Conservation (phyloP, 2,797 vertebrate genomes). For the Luscinia megarhynchos region DNA sequence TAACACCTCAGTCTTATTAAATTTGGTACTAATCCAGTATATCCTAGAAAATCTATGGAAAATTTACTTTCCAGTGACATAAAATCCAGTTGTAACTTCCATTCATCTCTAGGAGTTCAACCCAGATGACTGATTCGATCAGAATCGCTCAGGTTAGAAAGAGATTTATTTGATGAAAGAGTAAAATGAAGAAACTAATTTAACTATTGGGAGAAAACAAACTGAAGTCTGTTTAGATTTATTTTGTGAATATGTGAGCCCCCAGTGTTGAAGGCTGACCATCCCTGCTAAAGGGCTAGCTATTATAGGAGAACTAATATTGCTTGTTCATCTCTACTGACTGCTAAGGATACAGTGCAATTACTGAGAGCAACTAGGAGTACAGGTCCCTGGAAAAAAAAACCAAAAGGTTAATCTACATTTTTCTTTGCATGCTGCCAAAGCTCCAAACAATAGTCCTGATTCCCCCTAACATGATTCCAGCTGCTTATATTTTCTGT, state of each 20-base stretch:
- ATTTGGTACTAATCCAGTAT: background rate
- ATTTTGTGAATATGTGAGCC: background rate
- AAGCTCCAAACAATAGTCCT: background rate
- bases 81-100: background rate
- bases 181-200: background rate
- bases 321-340: background rate
- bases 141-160: background rate
- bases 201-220: background rate
- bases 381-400: background rate
- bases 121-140: background rate
- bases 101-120: background rate
- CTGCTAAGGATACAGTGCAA: background rate
- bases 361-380: background rate
- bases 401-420: background rate
- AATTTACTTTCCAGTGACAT: background rate
- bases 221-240: background rate
- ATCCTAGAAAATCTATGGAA: background rate
- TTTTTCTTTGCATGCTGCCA: background rate
- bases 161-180: background rate
- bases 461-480: conserved; percentile 10
- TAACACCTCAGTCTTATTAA: background rate
- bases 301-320: background rate
- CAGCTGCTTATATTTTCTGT: conserved; percentile 47
- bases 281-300: background rate
- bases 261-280: background rate